A percentile compares a stretch with the other conserved stretches of the same genome.
These are phyloP conservation scores for Andrena marginata DNA, from an alignment of 2,888 invertebrate genomes.

Conservation along the genomic window DNA sequence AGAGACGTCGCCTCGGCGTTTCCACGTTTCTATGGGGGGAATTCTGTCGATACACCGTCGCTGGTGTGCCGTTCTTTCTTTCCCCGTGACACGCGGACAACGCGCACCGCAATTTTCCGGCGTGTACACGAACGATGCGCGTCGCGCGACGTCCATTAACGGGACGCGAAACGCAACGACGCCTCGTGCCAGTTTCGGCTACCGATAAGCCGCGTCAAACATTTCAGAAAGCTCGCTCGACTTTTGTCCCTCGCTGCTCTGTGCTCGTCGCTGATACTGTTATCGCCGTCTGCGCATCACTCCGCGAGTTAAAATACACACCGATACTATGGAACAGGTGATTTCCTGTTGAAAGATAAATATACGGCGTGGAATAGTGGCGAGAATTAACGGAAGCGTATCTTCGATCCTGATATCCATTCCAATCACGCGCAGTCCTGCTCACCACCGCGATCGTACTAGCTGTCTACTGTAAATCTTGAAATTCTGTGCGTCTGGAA, in stretches of 20 bases:
- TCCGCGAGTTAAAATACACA: too few species aligned
- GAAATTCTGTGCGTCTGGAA: slow-evolving; percentile 3
- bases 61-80: slow-evolving; percentile 3
- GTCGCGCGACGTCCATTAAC: slow-evolving; percentile 45
- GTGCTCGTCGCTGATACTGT: too few species aligned
- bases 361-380: not conserved
- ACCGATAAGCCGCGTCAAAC: slow-evolving; percentile 38
- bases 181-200: slow-evolving; percentile 6
- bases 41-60: slow-evolving; percentile 14
- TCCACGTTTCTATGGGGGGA: slow-evolving; percentile 29
- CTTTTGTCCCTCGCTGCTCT: not conserved
- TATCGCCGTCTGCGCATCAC: too few species aligned
- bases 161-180: slow-evolving; percentile 25
- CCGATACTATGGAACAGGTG: too few species aligned
- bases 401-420: not conserved
- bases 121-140: slow-evolving; percentile 12
- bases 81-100: slow-evolving; percentile 22
- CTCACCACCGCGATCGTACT: not conserved
- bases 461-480: not conserved
- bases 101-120: slow-evolving; percentile 43
- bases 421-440: not conserved
- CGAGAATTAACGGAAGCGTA: not conserved
- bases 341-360: too few species aligned
- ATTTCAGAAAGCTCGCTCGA: slow-evolving; percentile 1
- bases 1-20: slow-evolving; percentile 5